Evolutionary conservation across 92 coral and sea anemone species (phyloP).

Genomic region (Porites lobata): DNA sequence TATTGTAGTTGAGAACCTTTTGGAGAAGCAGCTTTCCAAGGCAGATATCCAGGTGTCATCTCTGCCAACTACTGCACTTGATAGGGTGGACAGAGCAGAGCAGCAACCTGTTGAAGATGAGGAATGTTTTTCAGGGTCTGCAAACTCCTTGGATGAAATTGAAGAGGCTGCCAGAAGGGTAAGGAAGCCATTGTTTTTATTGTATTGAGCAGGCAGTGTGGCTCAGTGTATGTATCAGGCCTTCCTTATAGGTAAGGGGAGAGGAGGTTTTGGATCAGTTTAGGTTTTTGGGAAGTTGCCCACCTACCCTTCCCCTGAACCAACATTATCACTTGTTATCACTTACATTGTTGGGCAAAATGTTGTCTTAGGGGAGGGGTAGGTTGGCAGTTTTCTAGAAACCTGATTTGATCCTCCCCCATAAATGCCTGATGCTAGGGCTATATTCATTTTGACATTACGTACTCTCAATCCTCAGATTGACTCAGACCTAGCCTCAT

Average conservation of each 20-base stretch:
- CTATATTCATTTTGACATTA: background rate
- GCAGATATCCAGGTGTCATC: conserved; percentile 80
- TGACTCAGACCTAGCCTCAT: conserved; percentile 91
- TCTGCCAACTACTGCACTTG: conserved; percentile 81
- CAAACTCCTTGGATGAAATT: conserved; percentile 87
- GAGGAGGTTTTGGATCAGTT: too few relatives aligned
- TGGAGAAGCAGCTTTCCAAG: conserved; percentile 87
- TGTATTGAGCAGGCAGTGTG: too few relatives aligned
- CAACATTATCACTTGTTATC: too few relatives aligned
- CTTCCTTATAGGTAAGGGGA: too few relatives aligned
- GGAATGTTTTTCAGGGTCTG: conserved; percentile 76
- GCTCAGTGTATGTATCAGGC: background rate
- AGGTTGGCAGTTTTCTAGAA: too few relatives aligned
- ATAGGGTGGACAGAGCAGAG: conserved; percentile 66
- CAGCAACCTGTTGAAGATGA: conserved; percentile 47
- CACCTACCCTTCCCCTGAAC: too few relatives aligned
- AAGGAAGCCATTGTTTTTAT: background rate
- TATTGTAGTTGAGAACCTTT: conserved; percentile 84
- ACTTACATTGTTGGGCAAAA: too few relatives aligned
- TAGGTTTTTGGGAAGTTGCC: too few relatives aligned
- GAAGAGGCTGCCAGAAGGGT: conserved; percentile 93
- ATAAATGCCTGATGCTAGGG: too few relatives aligned
- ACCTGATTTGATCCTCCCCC: too few relatives aligned
- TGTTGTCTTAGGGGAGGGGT: too few relatives aligned
- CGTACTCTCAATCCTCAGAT: conserved; percentile 61